Percentiles rank a stretch among this genome's conserved stretches.
Conservation (phyloP, 2,113 vertebrate genomes). For the Gadus chalcogrammus region DNA sequence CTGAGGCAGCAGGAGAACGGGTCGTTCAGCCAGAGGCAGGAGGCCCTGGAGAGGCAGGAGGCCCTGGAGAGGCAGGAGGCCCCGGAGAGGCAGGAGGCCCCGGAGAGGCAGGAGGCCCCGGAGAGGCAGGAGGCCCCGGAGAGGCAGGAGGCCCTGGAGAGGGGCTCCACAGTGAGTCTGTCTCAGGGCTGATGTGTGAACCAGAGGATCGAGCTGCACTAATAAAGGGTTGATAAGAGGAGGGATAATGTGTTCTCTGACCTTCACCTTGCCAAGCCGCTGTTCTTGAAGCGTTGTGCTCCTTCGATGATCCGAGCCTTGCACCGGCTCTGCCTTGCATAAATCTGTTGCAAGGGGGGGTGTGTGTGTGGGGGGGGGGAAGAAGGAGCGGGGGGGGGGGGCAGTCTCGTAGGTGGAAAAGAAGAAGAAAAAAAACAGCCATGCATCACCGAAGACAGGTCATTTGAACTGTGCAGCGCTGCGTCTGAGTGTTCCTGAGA, state of each 20-base stretch:
- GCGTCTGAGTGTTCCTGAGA: constrained; percentile 75
- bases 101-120: no score
- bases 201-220: constrained; percentile 17
- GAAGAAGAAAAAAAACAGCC: constrained; percentile 52
- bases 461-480: constrained; percentile 69
- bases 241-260: constrained; percentile 50
- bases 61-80: background rate
- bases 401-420: background rate
- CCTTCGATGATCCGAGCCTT: constrained; percentile 42
- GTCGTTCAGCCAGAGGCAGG: background rate
- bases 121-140: no score
- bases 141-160: background rate
- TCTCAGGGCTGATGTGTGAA: constrained; percentile 36
- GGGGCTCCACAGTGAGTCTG: background rate
- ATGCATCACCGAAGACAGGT: constrained; percentile 77
- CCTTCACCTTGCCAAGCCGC: constrained; percentile 47
- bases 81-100: no score
- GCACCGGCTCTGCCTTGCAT: constrained; percentile 56
- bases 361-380: background rate
- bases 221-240: constrained; percentile 49
- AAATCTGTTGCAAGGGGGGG: constrained; percentile 51
- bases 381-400: constrained; percentile 2
- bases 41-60: background rate
- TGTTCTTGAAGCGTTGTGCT: constrained; percentile 30
- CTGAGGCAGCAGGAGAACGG: background rate